phyloP scores from a whole-genome alignment of 2,113 vertebrate genomes.

The Phocoena phocoena region DNA sequence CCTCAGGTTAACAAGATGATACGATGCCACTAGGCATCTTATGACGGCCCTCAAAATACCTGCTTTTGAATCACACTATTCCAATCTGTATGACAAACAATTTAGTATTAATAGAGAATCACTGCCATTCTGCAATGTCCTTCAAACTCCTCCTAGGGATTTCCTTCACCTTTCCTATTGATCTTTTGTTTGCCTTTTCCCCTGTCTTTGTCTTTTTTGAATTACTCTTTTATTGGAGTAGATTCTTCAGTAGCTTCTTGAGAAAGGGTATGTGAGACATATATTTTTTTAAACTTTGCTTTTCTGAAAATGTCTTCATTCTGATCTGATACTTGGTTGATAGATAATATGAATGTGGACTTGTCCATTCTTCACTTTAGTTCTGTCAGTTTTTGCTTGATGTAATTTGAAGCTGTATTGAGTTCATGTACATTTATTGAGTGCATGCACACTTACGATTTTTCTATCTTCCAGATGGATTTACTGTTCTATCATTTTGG shows the following conservation, averaged over 20 bases:
- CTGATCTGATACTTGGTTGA: not conserved
- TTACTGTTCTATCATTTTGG: not conserved
- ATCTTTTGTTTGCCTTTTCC: not conserved
- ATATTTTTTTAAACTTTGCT: not conserved
- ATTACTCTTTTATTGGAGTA: not conserved
- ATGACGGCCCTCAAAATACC: not conserved
- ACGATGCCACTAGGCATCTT: not conserved
- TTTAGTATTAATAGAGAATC: not conserved
- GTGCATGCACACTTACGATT: not conserved
- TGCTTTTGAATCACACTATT: not conserved
- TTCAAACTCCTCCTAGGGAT: not conserved
- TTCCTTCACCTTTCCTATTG: not conserved
- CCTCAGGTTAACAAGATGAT: not conserved
- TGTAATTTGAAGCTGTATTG: not conserved
- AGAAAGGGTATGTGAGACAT: not conserved
- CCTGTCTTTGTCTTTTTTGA: not conserved
- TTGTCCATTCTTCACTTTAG: not conserved
- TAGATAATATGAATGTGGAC: not conserved
- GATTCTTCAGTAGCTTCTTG: not conserved
- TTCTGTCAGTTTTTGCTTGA: not conserved
- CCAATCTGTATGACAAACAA: not conserved
- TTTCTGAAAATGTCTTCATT: slow-evolving; percentile 9
- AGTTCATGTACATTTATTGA: not conserved
- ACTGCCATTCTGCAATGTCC: not conserved
- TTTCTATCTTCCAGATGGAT: not conserved